Percentiles rank a stretch among this genome's conserved stretches.
Evolutionary conservation across 37 sponge, comb jelly and placozoan genomes (phyloP).

Genomic region (Oscarella lobularis): DNA sequence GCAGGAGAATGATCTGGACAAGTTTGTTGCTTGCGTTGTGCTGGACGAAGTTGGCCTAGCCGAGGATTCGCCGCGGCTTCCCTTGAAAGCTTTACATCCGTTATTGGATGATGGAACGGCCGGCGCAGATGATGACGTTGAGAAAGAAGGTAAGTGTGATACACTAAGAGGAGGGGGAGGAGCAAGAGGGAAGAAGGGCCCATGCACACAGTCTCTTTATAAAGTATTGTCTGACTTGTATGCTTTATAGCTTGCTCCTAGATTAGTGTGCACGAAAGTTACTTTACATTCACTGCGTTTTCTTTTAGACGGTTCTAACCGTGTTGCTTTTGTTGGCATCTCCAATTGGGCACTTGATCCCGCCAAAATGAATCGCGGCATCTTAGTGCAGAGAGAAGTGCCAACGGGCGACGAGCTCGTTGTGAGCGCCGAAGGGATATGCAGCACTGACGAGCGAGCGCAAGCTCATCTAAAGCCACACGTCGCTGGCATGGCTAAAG

Average conservation of each 20-base stretch:
- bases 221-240: too few species aligned
- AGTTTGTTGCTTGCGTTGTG: slow-evolving; percentile 68
- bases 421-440: slow-evolving; percentile 36
- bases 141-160: slow-evolving; percentile 12
- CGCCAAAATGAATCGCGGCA: slow-evolving; percentile 88
- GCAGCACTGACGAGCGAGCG: background rate
- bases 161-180: too few species aligned
- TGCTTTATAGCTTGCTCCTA: too few species aligned
- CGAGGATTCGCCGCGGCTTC: slow-evolving; percentile 85
- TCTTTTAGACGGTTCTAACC: too few species aligned
- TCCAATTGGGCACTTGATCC: slow-evolving; percentile 93
- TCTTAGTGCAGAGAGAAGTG: slow-evolving; percentile 62
- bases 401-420: slow-evolving; percentile 50
- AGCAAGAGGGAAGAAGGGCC: too few species aligned
- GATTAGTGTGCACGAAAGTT: too few species aligned
- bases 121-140: slow-evolving; percentile 43
- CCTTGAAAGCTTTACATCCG: slow-evolving; percentile 86
- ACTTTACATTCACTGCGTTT: too few species aligned
- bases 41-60: slow-evolving; percentile 93
- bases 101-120: slow-evolving; percentile 85
- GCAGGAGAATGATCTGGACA: slow-evolving; percentile 28
- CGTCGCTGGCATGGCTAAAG: slow-evolving; percentile 23
- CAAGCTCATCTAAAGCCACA: background rate
- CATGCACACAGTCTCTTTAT: too few species aligned
- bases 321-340: slow-evolving; percentile 76